phyloP scores from a whole-genome alignment of 2,113 vertebrate genomes.

The Pholis gunnellus region DNA sequence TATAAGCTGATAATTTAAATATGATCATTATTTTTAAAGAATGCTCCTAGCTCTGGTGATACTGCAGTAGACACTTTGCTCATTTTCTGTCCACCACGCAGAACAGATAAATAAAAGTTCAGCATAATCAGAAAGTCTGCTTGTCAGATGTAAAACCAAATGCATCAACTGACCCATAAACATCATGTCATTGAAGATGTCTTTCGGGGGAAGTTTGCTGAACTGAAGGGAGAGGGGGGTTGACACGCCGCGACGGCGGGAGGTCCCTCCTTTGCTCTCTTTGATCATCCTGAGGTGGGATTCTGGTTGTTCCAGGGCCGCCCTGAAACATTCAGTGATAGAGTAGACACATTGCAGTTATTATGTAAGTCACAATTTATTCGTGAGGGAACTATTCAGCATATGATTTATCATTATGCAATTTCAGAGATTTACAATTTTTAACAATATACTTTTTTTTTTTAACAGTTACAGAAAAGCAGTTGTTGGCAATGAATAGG shows the following conservation, averaged over 20 bases:
- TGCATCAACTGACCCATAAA: slow-evolving; percentile 68
- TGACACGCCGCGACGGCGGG: background rate
- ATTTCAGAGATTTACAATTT: background rate
- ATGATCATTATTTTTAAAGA: background rate
- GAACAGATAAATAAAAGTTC: background rate
- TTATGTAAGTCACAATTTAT: background rate
- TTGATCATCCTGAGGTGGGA: slow-evolving; percentile 35
- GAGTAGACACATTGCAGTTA: background rate
- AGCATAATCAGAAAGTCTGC: background rate
- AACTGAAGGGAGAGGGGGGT: background rate
- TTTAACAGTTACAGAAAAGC: background rate
- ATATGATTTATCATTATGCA: background rate
- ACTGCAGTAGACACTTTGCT: background rate
- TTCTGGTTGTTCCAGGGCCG: slow-evolving; percentile 54
- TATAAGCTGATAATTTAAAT: background rate
- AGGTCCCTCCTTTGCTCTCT: slow-evolving; percentile 8
- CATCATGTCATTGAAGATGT: slow-evolving; percentile 53
- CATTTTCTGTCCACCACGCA: background rate
- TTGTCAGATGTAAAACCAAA: background rate
- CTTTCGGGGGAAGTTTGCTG: slow-evolving; percentile 45
- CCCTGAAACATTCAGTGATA: slow-evolving; percentile 30
- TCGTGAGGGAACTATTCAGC: background rate
- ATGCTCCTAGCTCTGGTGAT: background rate
- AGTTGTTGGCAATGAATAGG: background rate
- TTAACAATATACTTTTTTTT: background rate